phyloP scores from a whole-genome alignment of 1,140 invertebrate species.

The Lithobius niger region DNA sequence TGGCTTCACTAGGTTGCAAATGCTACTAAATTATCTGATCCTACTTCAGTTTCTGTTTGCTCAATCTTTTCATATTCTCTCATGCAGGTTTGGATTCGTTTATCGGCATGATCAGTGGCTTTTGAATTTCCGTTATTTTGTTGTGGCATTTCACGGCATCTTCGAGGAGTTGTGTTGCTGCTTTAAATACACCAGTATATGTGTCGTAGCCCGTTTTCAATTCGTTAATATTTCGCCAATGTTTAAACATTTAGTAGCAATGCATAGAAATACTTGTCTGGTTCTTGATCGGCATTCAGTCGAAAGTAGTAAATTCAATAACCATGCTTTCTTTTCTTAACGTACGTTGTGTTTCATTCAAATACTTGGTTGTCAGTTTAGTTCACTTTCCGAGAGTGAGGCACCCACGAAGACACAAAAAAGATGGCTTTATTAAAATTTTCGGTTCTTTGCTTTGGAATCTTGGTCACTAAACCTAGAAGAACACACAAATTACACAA shows the following conservation, averaged over 20 bases:
- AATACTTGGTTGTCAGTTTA: too few species aligned
- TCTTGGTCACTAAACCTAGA: too few species aligned
- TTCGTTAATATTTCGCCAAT: constrained; percentile 4
- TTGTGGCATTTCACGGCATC: not conserved
- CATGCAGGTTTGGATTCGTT: not conserved
- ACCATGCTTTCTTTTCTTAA: constrained; percentile 3
- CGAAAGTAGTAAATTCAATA: not conserved
- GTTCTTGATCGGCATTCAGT: not conserved
- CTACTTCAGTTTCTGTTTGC: not conserved
- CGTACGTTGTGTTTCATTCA: too few species aligned
- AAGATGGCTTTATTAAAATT: too few species aligned
- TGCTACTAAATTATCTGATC: not conserved
- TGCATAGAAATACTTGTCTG: constrained; percentile 7
- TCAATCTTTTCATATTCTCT: too few species aligned
- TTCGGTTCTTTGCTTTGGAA: too few species aligned
- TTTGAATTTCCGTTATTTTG: not conserved
- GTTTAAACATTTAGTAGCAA: constrained; percentile 6
- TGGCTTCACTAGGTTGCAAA: not conserved
- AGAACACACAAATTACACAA: too few species aligned
- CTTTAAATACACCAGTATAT: not conserved
- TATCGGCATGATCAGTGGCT: not conserved
- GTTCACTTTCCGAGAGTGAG: too few species aligned
- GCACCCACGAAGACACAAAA: too few species aligned
- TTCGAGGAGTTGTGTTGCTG: not conserved
- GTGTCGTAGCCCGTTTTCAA: not conserved